Percentiles rank a stretch among this genome's conserved stretches.
phyloP scores from a whole-genome alignment of 2,797 vertebrate species.

The Acropternis orthonyx region DNA sequence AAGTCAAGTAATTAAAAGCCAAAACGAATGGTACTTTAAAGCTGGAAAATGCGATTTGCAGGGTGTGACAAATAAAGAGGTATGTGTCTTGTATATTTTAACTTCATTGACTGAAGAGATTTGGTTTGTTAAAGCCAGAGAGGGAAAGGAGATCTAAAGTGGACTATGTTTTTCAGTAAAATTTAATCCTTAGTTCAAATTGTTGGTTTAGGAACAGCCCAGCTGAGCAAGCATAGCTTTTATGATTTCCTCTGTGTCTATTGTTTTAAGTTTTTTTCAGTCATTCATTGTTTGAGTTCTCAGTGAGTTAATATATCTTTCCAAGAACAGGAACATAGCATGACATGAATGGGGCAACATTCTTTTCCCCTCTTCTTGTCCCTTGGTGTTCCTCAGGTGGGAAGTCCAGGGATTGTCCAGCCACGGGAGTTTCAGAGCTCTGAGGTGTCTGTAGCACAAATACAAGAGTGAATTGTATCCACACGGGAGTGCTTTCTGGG shows the following conservation, averaged over 20 bases:
- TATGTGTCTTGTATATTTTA: conserved; percentile 12
- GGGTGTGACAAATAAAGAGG: conserved; percentile 42
- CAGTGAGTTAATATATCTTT: not conserved
- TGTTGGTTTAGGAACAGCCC: not conserved
- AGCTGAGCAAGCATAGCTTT: not conserved
- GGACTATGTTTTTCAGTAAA: not conserved
- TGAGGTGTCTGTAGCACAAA: not conserved
- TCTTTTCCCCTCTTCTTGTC: not conserved
- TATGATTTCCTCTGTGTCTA: not conserved
- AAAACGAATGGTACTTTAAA: conserved; percentile 58
- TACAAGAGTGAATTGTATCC: not conserved
- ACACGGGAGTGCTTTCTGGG: not conserved
- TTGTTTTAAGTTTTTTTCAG: not conserved
- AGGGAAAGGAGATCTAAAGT: not conserved
- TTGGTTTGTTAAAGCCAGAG: not conserved
- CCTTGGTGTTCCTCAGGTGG: not conserved
- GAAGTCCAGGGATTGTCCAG: not conserved
- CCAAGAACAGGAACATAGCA: not conserved
- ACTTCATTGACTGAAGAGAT: conserved; percentile 1
- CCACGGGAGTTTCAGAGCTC: not conserved
- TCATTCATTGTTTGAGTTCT: not conserved
- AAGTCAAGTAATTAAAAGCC: conserved; percentile 67
- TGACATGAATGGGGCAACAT: not conserved
- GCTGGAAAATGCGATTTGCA: conserved; percentile 59
- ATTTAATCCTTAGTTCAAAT: not conserved